A percentile compares a stretch with the other conserved stretches of the same genome.
Conservation (phyloP, 1,140 invertebrate genomes). For the Anastrepha obliqua region DNA sequence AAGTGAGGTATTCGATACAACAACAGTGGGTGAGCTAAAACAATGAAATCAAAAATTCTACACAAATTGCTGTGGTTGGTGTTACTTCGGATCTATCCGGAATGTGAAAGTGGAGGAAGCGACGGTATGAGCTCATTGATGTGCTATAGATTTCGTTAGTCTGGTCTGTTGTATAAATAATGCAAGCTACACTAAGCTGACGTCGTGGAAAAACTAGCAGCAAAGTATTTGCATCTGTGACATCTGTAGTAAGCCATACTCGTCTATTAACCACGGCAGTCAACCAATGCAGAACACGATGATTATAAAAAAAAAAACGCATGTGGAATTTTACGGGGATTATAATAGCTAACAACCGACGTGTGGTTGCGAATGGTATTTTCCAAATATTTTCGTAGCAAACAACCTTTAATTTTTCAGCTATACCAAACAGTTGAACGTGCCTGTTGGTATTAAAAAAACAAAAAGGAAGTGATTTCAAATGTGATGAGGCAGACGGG, state of each 20-base stretch:
- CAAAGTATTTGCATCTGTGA: background rate
- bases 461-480: background rate
- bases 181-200: background rate
- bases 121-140: slow-evolving; percentile 39
- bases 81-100: background rate
- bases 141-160: background rate
- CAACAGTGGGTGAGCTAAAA: slow-evolving; percentile 47
- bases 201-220: background rate
- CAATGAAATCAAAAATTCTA: slow-evolving; percentile 29
- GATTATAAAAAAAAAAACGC: background rate
- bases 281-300: background rate
- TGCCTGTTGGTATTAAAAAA: slow-evolving; percentile 43
- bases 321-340: background rate
- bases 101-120: slow-evolving; percentile 23
- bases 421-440: slow-evolving; percentile 54
- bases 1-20: background rate
- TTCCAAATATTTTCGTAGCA: slow-evolving; percentile 23
- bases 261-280: slow-evolving; percentile 30
- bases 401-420: slow-evolving; percentile 49
- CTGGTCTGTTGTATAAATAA: background rate
- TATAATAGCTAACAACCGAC: background rate
- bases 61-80: slow-evolving; percentile 47
- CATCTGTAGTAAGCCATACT: slow-evolving; percentile 30
- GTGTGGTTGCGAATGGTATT: slow-evolving; percentile 37
- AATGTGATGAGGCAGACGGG: background rate